Base-by-base conservation (phyloP, 2,113 vertebrate genomes). In the Petaurus breviceps region DNA sequence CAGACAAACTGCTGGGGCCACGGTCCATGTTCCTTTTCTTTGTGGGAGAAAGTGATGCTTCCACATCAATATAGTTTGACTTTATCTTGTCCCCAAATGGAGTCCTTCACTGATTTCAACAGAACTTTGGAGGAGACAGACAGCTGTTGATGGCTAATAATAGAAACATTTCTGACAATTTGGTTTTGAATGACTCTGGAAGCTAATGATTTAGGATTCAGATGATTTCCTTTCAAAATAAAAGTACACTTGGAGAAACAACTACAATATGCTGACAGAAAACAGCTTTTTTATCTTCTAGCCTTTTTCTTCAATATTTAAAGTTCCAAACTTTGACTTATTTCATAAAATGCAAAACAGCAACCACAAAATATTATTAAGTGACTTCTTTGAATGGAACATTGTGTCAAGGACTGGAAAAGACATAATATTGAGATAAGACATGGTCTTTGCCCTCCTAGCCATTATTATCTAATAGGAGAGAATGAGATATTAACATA, bases 301-400 rank as follows among this genome's bases (percentile, higher is more conserved):
- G 25, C 94, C 94, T 96, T 68, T 94, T 95, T 95, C 93, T 94
- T 95, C 97, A 94, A 90, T 96, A 97, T 97, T 95, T 61, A 94
- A 93, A 94, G 55, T 93, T n/a, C 51, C 51, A 90, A 94, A 95
- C 95, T 91, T 96, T 94, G 53, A n/a, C 93, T 97, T 94, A 84
- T 94, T 90, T 23, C 19, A 23, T 84, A 84, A 84, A 84, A 43
- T 84, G 68, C 37, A 84, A 84, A 43, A 84, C n/a, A 84, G 68
- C 16, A 84, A 84, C 37, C 22, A 84, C 16, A 43, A 84, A 77
- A 84, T 84, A n/a, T 2, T 43, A 68, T 37, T 37, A 43, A 84
- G n/a, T 84, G 68, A 84, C 11, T 84, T 84, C n/a, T 84, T 84
- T 84, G 37, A 43, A 43, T 84, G 68, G n/a, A 43, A 5, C 37